phyloP scores from a whole-genome alignment of 1,140 invertebrate species.

The Aricia agestis region DNA sequence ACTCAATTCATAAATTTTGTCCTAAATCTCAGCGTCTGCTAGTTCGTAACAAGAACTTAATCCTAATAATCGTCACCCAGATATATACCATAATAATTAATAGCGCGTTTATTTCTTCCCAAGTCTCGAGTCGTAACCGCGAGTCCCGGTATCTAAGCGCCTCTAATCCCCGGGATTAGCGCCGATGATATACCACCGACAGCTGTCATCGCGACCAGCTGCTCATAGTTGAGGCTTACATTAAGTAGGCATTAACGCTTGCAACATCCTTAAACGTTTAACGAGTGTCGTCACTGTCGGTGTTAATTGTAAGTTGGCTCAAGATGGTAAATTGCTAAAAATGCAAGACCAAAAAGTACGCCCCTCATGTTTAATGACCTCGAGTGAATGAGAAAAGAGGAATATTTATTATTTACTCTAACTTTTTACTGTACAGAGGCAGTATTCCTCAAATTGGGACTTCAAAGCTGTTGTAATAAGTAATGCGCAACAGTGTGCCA shows the following conservation, averaged over 20 bases:
- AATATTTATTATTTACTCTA: no score
- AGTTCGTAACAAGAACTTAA: neutral
- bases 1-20: neutral
- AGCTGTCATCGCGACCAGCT: conserved; percentile 26
- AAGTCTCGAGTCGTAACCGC: conserved; percentile 13
- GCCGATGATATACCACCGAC: conserved; percentile 27
- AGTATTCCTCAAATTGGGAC: no score
- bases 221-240: conserved; percentile 4
- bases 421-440: no score
- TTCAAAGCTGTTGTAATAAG: no score
- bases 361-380: no score
- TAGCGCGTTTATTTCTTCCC: neutral
- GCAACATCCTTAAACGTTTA: neutral
- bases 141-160: conserved; percentile 16
- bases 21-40: neutral
- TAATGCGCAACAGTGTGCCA: no score
- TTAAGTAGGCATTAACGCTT: neutral
- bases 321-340: no score
- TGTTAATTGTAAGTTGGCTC: no score
- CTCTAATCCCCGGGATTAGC: conserved; percentile 21
- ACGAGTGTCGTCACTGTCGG: neutral
- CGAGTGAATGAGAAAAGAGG: no score
- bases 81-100: neutral
- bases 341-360: no score
- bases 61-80: neutral